Base-by-base conservation (phyloP, 2,888 invertebrate species). In the Mythimna lalbum region DNA sequence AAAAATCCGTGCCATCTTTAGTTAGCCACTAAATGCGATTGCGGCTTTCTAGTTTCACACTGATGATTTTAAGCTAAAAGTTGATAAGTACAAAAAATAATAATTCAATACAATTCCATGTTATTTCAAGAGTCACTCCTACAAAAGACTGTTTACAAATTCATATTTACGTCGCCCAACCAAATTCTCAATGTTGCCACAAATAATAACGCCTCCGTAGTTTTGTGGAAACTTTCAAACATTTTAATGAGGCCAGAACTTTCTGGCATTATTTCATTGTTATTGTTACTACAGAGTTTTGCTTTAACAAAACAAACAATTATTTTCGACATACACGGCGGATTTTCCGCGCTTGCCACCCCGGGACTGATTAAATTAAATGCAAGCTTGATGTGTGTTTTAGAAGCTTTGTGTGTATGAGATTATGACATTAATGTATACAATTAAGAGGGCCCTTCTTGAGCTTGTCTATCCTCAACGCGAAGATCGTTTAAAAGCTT, bases 231-330 rank as follows among this genome's bases (percentile, higher is more conserved):
- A 83, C 33, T 73, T 81, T 61, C 43, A n/a, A 76, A 76, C 64
- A 83, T 81, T 81, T 81, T 82, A 82, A 82, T 83, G 84, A 82
- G 76, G 21, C 9, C 21, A 7, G 50, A 83, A 81, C n/a, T 83
- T 81, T 69, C 55, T 47, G 21, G 21, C 43, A 67, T 83, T 81
- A 76, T 79, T 76, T 70, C 79, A 73, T 79, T 79, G 78, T 82
- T 76, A 73, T 71, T 72, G 56, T 59, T 49, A 64, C 19, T 47
- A 33, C 39, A 14, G 39, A 81, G 55, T 67, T 76, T 64, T 61
- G 56, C 19, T 62, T 31, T 6, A 55, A 62, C 63, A 62, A 55
- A 63, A 71, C 67, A 73, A 71, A 83, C 31, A 69, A 75, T 74
- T 78, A 71, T 81, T 75, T 73, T 66, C 56, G 23, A 61, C 50